Conservation (phyloP, 2,797 vertebrate genomes). For the Heliangelus exortis region DNA sequence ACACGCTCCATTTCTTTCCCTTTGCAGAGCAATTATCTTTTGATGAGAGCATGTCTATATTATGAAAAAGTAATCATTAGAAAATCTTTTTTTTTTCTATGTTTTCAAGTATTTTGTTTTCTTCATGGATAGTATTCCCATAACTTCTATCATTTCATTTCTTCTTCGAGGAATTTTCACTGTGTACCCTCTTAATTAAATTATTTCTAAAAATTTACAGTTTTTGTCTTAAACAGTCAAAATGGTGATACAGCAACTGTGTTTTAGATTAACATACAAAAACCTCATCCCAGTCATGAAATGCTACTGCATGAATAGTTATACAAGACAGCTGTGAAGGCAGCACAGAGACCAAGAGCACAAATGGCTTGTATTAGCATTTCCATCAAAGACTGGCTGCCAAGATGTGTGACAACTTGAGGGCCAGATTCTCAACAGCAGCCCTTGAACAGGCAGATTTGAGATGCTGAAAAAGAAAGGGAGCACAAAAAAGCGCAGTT, state of each 20-base stretch:
- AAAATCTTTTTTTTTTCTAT: background rate
- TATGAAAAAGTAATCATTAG: background rate
- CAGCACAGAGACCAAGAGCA: background rate
- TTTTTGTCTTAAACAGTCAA: background rate
- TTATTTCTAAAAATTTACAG: background rate
- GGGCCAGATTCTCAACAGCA: background rate
- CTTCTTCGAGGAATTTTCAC: background rate
- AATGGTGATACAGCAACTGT: background rate
- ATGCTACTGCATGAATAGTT: accelerated
- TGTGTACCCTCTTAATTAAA: background rate
- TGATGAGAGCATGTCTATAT: background rate
- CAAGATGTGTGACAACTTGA: background rate
- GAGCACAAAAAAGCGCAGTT: background rate
- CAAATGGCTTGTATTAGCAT: background rate
- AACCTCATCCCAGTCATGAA: background rate
- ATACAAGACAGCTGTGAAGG: background rate
- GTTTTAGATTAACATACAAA: background rate
- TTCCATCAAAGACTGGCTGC: background rate
- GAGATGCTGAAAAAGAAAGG: background rate
- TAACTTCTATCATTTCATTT: background rate
- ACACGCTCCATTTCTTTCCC: background rate
- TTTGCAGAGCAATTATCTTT: background rate
- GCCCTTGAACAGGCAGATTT: background rate
- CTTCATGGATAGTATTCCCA: background rate
- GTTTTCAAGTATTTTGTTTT: background rate